A percentile compares a stretch with the other conserved stretches of the same genome.
Evolutionary conservation across 1,140 invertebrate species (phyloP).

Genomic region (Cheumatopsyche charites): DNA sequence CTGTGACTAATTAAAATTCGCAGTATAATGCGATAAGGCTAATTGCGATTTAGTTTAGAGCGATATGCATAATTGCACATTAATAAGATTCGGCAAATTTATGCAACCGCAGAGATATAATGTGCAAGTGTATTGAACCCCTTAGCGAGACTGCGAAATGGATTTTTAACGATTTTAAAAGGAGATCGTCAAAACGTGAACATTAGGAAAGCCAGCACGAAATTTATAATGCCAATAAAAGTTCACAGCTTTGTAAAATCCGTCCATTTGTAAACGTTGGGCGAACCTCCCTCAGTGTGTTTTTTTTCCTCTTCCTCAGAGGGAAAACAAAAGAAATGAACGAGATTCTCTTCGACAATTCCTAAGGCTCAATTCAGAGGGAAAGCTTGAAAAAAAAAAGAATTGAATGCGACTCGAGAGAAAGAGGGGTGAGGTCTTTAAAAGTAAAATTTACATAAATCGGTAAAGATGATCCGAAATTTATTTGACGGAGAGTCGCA

Average conservation of each 20-base stretch:
- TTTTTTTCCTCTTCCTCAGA: background rate
- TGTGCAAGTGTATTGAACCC: background rate
- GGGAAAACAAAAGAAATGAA: slow-evolving; percentile 24
- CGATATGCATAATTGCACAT: no score
- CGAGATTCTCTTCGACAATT: slow-evolving; percentile 17
- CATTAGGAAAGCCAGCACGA: slow-evolving; percentile 8
- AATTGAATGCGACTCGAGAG: background rate
- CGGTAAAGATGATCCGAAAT: slow-evolving; percentile 9
- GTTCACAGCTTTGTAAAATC: slow-evolving; percentile 24
- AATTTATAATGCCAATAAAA: slow-evolving; percentile 26
- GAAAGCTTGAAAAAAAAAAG: background rate
- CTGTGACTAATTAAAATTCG: no score
- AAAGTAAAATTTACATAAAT: slow-evolving; percentile 9
- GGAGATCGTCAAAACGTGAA: slow-evolving; percentile 20
- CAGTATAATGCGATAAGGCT: no score
- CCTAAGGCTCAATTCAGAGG: slow-evolving; percentile 1
- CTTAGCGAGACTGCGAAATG: background rate
- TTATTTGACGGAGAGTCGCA: slow-evolving; percentile 6
- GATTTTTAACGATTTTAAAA: slow-evolving; percentile 11
- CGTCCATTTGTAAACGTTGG: slow-evolving; percentile 22
- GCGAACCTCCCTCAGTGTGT: background rate
- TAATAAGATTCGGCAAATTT: no score
- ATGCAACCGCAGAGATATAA: background rate
- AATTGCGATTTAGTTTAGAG: no score
- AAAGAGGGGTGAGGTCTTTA: background rate